phyloP scores from a whole-genome alignment of 2,113 vertebrate genomes.

The Zingel zingel region DNA sequence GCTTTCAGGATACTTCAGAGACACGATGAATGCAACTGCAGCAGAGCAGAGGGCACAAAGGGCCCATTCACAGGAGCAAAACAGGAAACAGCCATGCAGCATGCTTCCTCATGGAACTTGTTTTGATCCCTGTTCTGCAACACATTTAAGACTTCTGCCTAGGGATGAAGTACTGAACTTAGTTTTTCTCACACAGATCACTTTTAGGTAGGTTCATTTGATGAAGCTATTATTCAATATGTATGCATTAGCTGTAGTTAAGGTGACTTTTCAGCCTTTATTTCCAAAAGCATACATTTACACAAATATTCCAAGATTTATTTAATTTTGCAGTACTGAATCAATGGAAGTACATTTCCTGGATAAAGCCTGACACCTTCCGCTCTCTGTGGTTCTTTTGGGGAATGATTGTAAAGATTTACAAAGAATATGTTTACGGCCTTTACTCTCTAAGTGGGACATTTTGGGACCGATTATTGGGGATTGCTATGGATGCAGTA shows the following conservation, averaged over 20 bases:
- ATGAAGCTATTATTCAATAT: no score
- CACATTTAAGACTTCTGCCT: not conserved
- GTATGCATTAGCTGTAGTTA: not conserved
- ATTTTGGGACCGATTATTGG: no score
- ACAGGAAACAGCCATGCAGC: constrained; percentile 59
- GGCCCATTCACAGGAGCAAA: constrained; percentile 48
- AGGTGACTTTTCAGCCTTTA: not conserved
- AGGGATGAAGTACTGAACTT: not conserved
- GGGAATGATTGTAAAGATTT: no score
- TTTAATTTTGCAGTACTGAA: not conserved
- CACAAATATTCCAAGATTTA: not conserved
- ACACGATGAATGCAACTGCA: not conserved
- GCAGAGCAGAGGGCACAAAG: constrained; percentile 42
- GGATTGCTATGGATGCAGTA: no score
- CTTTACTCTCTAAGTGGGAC: no score
- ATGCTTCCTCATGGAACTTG: constrained; percentile 26
- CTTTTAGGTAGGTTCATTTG: not conserved
- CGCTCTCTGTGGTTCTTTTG: no score
- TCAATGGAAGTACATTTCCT: no score
- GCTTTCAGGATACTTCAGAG: constrained; percentile 51
- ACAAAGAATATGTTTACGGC: no score
- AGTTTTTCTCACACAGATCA: not conserved
- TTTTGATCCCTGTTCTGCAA: constrained; percentile 24
- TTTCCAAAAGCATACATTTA: not conserved
- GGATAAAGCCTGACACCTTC: no score